Evolutionary conservation across 2,888 invertebrate genomes (phyloP), one percentile per base, ranked within the genome.

Genomic region (Leistus spinibarbis): DNA sequence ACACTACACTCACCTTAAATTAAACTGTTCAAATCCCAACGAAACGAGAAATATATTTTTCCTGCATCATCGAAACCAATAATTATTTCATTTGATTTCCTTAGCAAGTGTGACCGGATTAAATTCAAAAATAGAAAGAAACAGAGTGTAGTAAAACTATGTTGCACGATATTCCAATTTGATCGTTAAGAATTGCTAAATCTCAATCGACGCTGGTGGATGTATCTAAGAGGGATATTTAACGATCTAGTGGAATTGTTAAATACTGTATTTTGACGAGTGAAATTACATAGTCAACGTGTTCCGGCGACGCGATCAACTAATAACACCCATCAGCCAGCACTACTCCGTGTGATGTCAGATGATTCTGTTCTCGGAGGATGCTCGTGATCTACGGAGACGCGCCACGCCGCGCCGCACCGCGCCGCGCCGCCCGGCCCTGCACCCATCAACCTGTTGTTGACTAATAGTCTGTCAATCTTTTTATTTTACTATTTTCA

Each of bases 81-180:
- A 40, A 40, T 40, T 67, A 73, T 67, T 73, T 73, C 60, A 67
- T 54, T 73, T 73, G 67, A 73, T 73, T 73, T 73, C 65, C 40
- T 67, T 73, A 73, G 67, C 67, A 73, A 67, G 73, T 73, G 73
- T 66, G 73, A 73, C 73, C 67, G 22, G 20, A 60, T 5, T 10
- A 60, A 17, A 17, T 19, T 10, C 13, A 54, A 5, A 54, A 54
- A 54, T 3, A 54, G n/a, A 60, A 20, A 73, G 73, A 73, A 67
- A 73, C 67, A 73, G 24, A 57, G 67, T 56, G 60, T 56, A 57
- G 57, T 73, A 60, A 40, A 19, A 67, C 22, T 20, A 23, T n/a
- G n/a, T n/a, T n/a, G 23, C 73, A 73, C 73, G 73, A 73, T 73
- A 73, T 73, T 73, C 73, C 73, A 73, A 73, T 73, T 65, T 73